These are phyloP conservation scores for Cephus rjabovi DNA, from an alignment of 2,888 invertebrate genomes.

Conservation along the genomic window DNA sequence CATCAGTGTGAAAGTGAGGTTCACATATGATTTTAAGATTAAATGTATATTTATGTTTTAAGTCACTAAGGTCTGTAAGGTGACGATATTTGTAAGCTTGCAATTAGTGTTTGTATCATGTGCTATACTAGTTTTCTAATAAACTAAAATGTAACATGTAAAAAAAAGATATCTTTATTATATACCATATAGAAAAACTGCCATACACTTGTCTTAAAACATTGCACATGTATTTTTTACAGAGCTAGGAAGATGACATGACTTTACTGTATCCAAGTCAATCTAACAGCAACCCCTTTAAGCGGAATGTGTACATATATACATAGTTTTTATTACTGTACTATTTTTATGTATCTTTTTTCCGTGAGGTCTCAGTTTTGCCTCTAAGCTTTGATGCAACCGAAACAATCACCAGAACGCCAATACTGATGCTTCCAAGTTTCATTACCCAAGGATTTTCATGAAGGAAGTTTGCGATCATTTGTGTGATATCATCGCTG, in stretches of 20 bases:
- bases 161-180: no score
- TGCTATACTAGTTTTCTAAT: no score
- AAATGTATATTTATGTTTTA: conserved; percentile 4
- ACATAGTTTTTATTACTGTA: conserved; percentile 15
- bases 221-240: not conserved
- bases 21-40: no score
- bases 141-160: no score
- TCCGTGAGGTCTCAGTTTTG: conserved; percentile 52
- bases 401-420: conserved; percentile 65
- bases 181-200: no score
- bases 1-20: no score
- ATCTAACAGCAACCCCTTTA: conserved; percentile 16
- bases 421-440: conserved; percentile 67
- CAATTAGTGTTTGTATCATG: no score
- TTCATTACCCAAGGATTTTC: conserved; percentile 72
- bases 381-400: conserved; percentile 55
- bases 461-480: conserved; percentile 69
- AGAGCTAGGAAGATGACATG: conserved; percentile 2
- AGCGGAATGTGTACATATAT: conserved; percentile 23
- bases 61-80: no score
- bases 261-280: conserved; percentile 2
- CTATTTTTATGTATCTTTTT: conserved; percentile 50
- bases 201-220: no score
- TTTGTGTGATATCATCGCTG: conserved; percentile 73
- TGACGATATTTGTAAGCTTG: no score